phyloP scores from a whole-genome alignment of 2,113 vertebrate species.

The Potamarius usumacintae region DNA sequence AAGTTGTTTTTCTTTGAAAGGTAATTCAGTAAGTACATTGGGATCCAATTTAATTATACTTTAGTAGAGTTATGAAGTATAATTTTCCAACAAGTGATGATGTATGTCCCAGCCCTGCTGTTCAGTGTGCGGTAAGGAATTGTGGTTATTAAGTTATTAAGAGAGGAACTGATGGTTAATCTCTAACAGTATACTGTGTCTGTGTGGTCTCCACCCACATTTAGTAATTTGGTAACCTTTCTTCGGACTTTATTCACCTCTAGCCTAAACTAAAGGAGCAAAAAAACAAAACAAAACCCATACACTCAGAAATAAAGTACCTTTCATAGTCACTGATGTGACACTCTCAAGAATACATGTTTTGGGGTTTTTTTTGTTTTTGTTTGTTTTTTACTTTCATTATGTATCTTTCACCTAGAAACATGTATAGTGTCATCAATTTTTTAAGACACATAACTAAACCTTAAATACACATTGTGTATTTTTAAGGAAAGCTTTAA shows the following conservation, averaged over 20 bases:
- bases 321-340: background rate
- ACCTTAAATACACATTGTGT: background rate
- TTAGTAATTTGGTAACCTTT: background rate
- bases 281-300: background rate
- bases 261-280: background rate
- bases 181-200: background rate
- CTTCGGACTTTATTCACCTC: background rate
- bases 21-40: background rate
- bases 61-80: background rate
- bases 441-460: background rate
- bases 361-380: background rate
- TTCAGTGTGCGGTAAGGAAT: background rate
- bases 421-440: background rate
- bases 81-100: background rate
- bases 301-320: background rate
- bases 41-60: background rate
- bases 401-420: background rate
- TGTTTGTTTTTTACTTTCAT: background rate
- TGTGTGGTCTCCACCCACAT: background rate
- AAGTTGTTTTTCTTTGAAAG: background rate
- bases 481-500: background rate
- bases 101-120: background rate
- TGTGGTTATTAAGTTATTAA: background rate
- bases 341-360: background rate
- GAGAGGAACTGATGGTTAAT: background rate